Base-by-base conservation (phyloP, 2,113 vertebrate genomes). In the Chionomys nivalis region DNA sequence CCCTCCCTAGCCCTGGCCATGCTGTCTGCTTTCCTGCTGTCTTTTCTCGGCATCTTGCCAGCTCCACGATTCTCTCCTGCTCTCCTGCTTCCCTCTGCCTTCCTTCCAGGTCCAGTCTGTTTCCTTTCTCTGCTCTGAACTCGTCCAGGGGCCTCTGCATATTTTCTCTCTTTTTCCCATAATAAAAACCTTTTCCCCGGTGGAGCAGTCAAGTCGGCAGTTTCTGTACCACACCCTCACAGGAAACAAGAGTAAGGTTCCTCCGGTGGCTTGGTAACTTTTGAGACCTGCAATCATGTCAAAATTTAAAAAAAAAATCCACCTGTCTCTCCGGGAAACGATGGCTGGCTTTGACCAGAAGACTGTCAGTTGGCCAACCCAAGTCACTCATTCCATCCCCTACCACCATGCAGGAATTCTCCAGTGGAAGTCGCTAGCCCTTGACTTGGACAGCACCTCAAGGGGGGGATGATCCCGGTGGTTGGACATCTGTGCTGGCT, bases 391-490 rank as follows among this genome's bases (percentile, higher is more conserved):
- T 42, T 33, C 9, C 23, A 0, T 31, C 42, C 26, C 26, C 63
- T 17, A 3, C 39, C 8, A 12, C 16, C n/a, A 3, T 12, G 5
- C n/a, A 47, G 7, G 75, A 24, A 3, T 16, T 2, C 31, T 55
- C 26, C 78, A 42, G n/a, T 42, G 10, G 31, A 55, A 63, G 87
- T 17, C 11, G 9, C 26, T 28, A 13, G 68, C 8, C 24, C 65
- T 52, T 4, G 1, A 13, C 31, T 6, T 10, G 31, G 10, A 49
- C 36, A 14, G 77, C n/a, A 13, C 33, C 58, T 73, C 36, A 26
- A 13, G 42, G 1, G 23, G 36, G 9, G 23, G 65, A 21, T 13
- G 2, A 42, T 12, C 44, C 42, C 11, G 2, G 47, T 23, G 9
- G n/a, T 16, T 52, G 52, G 33, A 19, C 31, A 47, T 39, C n/a